Evolutionary conservation across 2,888 invertebrate species (phyloP).

Genomic region (Trichopoda pennipes): DNA sequence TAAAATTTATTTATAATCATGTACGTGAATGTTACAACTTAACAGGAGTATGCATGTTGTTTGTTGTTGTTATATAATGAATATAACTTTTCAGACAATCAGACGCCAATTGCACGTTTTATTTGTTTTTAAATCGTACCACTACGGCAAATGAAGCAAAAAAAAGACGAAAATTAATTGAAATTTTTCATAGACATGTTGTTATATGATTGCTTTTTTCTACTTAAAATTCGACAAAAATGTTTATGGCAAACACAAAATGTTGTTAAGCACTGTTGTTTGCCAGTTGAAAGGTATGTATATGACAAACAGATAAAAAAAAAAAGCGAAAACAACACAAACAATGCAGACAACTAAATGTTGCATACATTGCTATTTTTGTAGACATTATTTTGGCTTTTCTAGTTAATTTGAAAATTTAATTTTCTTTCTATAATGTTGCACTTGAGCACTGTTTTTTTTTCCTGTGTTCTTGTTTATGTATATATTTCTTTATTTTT

Average conservation of each 20-base stretch:
- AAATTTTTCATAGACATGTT: constrained; percentile 59
- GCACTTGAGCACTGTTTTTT: constrained; percentile 11
- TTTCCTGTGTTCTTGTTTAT: neutral
- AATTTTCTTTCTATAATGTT: neutral
- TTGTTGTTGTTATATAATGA: constrained; percentile 62
- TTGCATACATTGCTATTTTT: constrained; percentile 42
- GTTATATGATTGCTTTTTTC: constrained; percentile 19
- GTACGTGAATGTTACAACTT: constrained; percentile 27
- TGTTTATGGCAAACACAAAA: constrained; percentile 53
- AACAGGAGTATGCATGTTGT: constrained; percentile 40
- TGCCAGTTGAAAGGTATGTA: constrained; percentile 26
- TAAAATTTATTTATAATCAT: constrained; percentile 60
- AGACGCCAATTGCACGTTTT: constrained; percentile 69
- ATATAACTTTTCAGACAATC: constrained; percentile 68
- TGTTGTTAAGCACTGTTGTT: constrained; percentile 52
- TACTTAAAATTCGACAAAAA: constrained; percentile 33
- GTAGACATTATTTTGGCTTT: neutral
- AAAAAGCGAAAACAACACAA: constrained; percentile 11
- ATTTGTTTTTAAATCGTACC: constrained; percentile 57
- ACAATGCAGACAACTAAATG: constrained; percentile 15
- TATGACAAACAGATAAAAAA: neutral
- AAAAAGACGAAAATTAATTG: constrained; percentile 48
- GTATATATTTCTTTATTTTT: neutral
- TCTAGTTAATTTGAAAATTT: neutral
- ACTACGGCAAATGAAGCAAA: constrained; percentile 28